These are phyloP conservation scores for Semnornis frantzii DNA, from an alignment of 2,113 vertebrate species.

Conservation along the genomic window DNA sequence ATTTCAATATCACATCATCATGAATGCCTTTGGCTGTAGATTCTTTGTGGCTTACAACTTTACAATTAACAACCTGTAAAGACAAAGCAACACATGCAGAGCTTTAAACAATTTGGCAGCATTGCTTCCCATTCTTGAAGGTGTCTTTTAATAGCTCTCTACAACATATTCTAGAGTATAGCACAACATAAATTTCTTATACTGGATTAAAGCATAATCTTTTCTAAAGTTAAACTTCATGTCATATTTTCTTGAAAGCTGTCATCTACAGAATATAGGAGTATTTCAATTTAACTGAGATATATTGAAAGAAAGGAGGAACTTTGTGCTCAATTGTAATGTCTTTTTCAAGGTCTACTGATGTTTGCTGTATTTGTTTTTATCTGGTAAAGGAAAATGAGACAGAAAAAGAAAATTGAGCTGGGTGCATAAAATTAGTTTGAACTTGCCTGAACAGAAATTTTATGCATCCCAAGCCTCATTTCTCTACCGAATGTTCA, in stretches of 20 bases:
- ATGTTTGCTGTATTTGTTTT: constrained; percentile 59
- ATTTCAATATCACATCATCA: neutral
- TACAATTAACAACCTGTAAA: neutral
- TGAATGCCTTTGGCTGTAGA: neutral
- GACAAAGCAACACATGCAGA: neutral
- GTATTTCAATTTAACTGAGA: constrained; percentile 41
- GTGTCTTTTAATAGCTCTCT: neutral
- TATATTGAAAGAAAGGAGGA: constrained; percentile 10
- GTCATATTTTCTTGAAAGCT: constrained; percentile 31
- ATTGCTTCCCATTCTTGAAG: neutral
- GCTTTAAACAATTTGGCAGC: neutral
- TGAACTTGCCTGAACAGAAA: constrained; percentile 63
- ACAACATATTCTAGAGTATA: neutral
- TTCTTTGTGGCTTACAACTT: neutral
- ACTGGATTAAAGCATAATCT: neutral
- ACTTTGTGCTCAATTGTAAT: constrained; percentile 13
- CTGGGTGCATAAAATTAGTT: constrained; percentile 64
- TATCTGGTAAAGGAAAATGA: constrained; percentile 46
- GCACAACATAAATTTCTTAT: neutral
- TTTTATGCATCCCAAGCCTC: constrained; percentile 44
- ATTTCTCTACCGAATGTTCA: constrained; percentile 42
- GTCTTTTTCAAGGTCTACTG: constrained; percentile 60
- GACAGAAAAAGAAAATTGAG: constrained; percentile 51
- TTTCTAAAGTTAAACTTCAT: constrained; percentile 15
- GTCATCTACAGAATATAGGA: constrained; percentile 23